Conservation (phyloP, 2,113 vertebrate genomes). For the Prunella himalayana region DNA sequence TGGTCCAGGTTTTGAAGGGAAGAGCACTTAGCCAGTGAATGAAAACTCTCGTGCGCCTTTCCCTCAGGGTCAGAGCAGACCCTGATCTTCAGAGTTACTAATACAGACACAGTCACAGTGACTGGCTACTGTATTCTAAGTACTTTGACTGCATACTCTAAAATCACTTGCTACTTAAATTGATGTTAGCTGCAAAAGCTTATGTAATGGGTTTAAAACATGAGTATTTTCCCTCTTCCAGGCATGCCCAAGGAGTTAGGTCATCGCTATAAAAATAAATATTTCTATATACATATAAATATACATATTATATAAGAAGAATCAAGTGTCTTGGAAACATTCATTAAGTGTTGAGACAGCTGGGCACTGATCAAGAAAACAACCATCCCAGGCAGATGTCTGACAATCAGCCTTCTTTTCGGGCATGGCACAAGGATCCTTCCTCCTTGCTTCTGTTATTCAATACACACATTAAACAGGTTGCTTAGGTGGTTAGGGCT, state of each 20-base stretch:
- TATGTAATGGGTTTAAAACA: neutral
- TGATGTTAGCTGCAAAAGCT: neutral
- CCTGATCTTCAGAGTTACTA: neutral
- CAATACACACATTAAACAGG: neutral
- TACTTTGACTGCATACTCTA: neutral
- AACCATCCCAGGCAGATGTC: neutral
- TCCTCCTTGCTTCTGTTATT: neutral
- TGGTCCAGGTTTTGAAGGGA: neutral
- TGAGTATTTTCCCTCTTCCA: neutral
- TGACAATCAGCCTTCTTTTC: neutral
- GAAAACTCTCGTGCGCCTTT: neutral
- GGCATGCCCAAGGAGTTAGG: neutral
- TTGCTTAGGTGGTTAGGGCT: neutral
- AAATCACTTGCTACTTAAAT: neutral
- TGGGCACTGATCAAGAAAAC: neutral
- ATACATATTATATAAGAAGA: neutral
- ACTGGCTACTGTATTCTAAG: neutral
- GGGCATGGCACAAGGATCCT: neutral
- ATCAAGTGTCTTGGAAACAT: neutral
- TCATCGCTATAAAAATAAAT: neutral
- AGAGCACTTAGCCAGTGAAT: neutral
- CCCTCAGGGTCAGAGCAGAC: neutral
- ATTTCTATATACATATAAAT: neutral
- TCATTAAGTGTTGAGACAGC: neutral
- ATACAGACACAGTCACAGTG: neutral